Evolutionary conservation across 2,888 invertebrate genomes (phyloP), one percentile per base, ranked within the genome.

Genomic region (Axea sp.): DNA sequence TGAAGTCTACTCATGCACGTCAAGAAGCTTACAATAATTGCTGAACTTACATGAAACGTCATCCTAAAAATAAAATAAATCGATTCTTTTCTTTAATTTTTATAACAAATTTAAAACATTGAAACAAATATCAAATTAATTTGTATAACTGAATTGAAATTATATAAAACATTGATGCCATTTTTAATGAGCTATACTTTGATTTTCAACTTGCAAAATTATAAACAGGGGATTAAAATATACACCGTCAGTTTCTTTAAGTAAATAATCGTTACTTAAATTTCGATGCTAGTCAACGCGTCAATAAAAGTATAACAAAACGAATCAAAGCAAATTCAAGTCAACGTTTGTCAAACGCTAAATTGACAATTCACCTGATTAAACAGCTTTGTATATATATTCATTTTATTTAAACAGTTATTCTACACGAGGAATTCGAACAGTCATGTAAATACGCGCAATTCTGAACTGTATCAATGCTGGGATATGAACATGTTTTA

Each of bases 281-380:
- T 9, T 39, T 67, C 53, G 30, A 57, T 67, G 41, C 67, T 67
- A 67, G 67, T 67, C 67, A 67, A 41, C 8, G 28, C 51, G 64
- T 64, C 53, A 43, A 53, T 12, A 55, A 53, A 43, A 35, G 22
- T 26, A n/a, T 37, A 47, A 41, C 3, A 31, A 37, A 57, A 53
- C 15, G 17, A 47, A 67, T 65, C 53, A 64, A 53, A 64, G 45
- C 55, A 45, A 24, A 28, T 41, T 59, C 47, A 68, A 68, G 57
- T 68, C 51, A 43, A 41, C 43, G 31, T 47, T 39, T 65, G 47
- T 33, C 33, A 57, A 57, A 49, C 41, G 57, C 9, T 17, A 45
- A 35, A 49, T 41, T 59, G 57, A 59, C 57, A 45, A 59, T 49
- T 68, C 67, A 41, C 14, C 30, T 57, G 33, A 14, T 67, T 31